These are phyloP conservation scores for Halocaridina rubra DNA, from an alignment of 2,888 invertebrate species.

Conservation along the genomic window DNA sequence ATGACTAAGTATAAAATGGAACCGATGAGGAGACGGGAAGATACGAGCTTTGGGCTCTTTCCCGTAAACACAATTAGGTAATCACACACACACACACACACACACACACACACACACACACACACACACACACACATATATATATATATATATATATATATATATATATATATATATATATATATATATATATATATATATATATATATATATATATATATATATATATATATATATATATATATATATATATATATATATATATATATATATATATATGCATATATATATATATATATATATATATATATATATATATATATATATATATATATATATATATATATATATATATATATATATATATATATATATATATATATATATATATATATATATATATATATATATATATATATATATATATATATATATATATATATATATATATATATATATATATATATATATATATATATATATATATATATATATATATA, in stretches of 20 bases:
- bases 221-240: constrained; percentile 31
- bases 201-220: constrained; percentile 34
- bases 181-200: constrained; percentile 23
- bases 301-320: background rate
- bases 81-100: background rate
- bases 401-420: constrained; percentile 21
- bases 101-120: background rate
- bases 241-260: constrained; percentile 27
- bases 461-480: constrained; percentile 12
- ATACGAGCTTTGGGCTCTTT: background rate
- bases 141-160: background rate
- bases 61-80: background rate
- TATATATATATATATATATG: constrained; percentile 1
- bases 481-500: constrained; percentile 21
- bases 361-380: no score
- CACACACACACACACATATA: background rate
- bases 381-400: constrained; percentile 1
- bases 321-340: background rate
- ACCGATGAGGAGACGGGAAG: no score
- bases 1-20: no score
- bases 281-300: background rate
- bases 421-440: background rate
- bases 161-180: background rate
- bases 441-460: background rate
- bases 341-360: background rate